phyloP scores from a whole-genome alignment of 92 coral and sea anemone species.

The Pocillopora grandis region DNA sequence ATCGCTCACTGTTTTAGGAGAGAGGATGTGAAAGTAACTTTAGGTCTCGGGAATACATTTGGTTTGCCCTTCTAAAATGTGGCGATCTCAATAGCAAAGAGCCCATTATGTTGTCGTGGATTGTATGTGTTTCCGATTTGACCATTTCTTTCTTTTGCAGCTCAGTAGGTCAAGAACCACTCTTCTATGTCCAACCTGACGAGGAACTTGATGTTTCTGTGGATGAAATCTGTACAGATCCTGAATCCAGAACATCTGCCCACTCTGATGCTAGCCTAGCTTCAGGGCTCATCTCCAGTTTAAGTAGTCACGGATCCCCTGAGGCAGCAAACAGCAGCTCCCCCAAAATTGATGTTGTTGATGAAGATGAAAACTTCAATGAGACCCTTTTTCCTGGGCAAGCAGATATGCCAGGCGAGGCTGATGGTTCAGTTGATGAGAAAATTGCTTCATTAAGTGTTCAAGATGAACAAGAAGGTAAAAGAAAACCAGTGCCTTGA shows the following conservation, averaged over 20 bases:
- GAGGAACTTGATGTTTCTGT: conserved; percentile 75
- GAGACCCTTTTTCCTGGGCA: conserved; percentile 28
- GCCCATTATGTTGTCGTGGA: not conserved
- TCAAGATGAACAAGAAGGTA: conserved; percentile 62
- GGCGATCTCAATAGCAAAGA: too few species aligned
- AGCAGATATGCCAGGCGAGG: conserved; percentile 32
- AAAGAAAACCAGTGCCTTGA: not conserved
- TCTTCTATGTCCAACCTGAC: conserved; percentile 70
- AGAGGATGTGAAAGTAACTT: too few species aligned
- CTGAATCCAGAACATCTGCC: conserved; percentile 33
- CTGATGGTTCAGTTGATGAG: conserved; percentile 27
- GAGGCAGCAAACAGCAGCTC: conserved; percentile 25
- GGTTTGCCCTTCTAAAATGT: not conserved
- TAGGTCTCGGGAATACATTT: too few species aligned
- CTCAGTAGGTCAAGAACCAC: conserved; percentile 69
- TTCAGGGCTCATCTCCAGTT: conserved; percentile 62
- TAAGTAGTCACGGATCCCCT: conserved; percentile 75
- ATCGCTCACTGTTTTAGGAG: too few species aligned
- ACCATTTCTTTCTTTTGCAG: not conserved
- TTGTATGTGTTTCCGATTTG: too few species aligned
- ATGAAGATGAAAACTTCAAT: conserved; percentile 16
- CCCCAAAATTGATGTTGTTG: not conserved
- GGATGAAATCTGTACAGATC: conserved; percentile 67
- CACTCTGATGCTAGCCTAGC: conserved; percentile 39
- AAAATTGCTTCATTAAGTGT: conserved; percentile 38